Conservation (phyloP, 2,888 invertebrate species). For the Corbicula japonica region DNA sequence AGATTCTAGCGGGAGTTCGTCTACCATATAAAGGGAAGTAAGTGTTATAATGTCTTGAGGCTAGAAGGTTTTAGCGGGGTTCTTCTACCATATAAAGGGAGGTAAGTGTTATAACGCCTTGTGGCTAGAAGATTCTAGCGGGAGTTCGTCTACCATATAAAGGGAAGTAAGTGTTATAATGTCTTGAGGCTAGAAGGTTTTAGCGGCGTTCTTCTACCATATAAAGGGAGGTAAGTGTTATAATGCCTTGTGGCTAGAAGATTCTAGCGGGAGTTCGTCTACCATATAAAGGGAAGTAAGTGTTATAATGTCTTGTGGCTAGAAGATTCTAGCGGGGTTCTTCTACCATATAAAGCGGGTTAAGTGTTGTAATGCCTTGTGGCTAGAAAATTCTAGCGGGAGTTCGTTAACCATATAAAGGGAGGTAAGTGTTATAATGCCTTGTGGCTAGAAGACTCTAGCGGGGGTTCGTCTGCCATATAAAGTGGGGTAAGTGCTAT, state of each 20-base stretch:
- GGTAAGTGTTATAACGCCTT: no score
- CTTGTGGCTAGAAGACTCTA: constrained; percentile 70
- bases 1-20: constrained; percentile 73
- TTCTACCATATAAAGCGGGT: no score
- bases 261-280: constrained; percentile 73
- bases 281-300: no score
- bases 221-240: no score
- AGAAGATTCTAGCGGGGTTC: constrained; percentile 73
- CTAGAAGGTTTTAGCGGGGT: constrained; percentile 73
- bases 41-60: constrained; percentile 76
- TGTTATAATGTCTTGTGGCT: constrained; percentile 73
- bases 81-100: constrained; percentile 60
- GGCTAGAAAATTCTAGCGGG: constrained; percentile 72
- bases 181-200: constrained; percentile 68
- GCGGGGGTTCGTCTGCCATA: constrained; percentile 73
- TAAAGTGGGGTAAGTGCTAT: no score
- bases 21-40: no score
- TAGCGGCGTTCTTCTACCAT: constrained; percentile 74
- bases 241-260: constrained; percentile 70
- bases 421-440: no score
- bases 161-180: no score
- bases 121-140: constrained; percentile 69
- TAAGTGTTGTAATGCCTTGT: no score
- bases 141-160: constrained; percentile 72
- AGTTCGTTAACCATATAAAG: constrained; percentile 65